These are phyloP conservation scores for Polypterus senegalus DNA, from an alignment of 2,113 vertebrate species.

Conservation along the genomic window DNA sequence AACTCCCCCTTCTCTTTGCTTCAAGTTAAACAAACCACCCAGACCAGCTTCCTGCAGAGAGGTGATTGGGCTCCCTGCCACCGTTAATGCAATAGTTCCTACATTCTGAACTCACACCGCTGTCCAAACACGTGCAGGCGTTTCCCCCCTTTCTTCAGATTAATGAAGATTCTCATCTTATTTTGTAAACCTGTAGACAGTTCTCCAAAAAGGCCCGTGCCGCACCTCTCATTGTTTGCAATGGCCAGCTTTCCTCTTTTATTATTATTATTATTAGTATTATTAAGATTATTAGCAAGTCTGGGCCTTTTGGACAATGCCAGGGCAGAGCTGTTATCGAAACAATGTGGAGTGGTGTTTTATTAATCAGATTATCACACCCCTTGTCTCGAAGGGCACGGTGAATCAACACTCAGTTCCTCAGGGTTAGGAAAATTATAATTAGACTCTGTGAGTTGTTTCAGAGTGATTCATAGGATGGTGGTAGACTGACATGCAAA, in stretches of 20 bases:
- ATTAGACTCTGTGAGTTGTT: not conserved
- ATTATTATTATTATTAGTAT: conserved; percentile 31
- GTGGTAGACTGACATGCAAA: no score
- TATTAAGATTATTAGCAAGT: conserved; percentile 3
- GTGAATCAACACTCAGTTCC: no score
- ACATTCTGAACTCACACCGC: conserved; percentile 54
- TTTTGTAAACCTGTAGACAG: conserved; percentile 61
- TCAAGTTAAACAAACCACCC: conserved; percentile 58
- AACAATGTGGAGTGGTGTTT: not conserved
- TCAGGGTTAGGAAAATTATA: no score
- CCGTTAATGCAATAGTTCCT: conserved; percentile 55
- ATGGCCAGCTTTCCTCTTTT: conserved; percentile 44
- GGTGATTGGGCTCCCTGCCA: conserved; percentile 55
- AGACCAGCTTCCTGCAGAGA: conserved; percentile 45
- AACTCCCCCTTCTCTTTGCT: conserved; percentile 51
- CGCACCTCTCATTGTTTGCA: conserved; percentile 58
- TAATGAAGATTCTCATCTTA: conserved; percentile 53
- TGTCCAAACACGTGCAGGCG: conserved; percentile 59
- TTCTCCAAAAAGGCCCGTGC: conserved; percentile 53
- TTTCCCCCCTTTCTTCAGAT: conserved; percentile 43
- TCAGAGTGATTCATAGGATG: not conserved
- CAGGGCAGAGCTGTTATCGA: not conserved
- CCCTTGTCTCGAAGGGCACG: not conserved
- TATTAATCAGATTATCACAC: conserved; percentile 3
- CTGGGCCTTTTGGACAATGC: not conserved